Evolutionary conservation across 2,888 invertebrate species (phyloP).

Genomic region (Argyresthia albistria): DNA sequence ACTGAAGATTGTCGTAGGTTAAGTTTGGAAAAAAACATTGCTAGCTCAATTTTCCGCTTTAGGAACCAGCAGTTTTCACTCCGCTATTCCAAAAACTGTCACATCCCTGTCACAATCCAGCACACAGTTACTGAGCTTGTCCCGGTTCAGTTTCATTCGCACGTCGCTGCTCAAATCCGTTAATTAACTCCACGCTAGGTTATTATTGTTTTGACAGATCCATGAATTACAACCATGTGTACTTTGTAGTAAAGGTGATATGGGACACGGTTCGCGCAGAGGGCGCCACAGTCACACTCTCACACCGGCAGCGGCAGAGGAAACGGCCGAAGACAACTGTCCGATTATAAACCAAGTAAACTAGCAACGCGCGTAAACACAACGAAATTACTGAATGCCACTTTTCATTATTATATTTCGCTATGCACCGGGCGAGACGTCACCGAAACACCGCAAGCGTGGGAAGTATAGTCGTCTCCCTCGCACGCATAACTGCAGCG

Average conservation of each 20-base stretch:
- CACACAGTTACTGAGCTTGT: neutral
- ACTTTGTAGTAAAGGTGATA: constrained; percentile 19
- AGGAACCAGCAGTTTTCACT: constrained; percentile 36
- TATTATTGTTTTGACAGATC: constrained; percentile 57
- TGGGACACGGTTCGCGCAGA: constrained; percentile 29
- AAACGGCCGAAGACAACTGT: constrained; percentile 13
- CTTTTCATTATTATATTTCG: constrained; percentile 69
- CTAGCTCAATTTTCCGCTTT: constrained; percentile 61
- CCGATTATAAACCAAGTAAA: constrained; percentile 46
- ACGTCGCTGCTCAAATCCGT: constrained; percentile 6
- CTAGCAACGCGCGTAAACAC: constrained; percentile 71
- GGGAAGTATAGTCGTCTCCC: constrained; percentile 43
- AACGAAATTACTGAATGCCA: constrained; percentile 68
- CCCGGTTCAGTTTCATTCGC: neutral
- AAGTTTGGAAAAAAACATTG: constrained; percentile 62
- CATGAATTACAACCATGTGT: constrained; percentile 38
- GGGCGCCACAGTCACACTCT: constrained; percentile 38
- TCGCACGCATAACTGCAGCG: constrained; percentile 43
- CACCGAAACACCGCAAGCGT: constrained; percentile 54
- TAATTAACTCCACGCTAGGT: constrained; percentile 19
- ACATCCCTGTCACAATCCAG: neutral
- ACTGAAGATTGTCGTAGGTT: constrained; percentile 68
- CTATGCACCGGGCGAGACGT: constrained; percentile 62
- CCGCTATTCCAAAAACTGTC: constrained; percentile 35
- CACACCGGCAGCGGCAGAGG: constrained; percentile 1